Conservation (phyloP, 2,888 invertebrate genomes). For the Acanthoscelides obtectus region DNA sequence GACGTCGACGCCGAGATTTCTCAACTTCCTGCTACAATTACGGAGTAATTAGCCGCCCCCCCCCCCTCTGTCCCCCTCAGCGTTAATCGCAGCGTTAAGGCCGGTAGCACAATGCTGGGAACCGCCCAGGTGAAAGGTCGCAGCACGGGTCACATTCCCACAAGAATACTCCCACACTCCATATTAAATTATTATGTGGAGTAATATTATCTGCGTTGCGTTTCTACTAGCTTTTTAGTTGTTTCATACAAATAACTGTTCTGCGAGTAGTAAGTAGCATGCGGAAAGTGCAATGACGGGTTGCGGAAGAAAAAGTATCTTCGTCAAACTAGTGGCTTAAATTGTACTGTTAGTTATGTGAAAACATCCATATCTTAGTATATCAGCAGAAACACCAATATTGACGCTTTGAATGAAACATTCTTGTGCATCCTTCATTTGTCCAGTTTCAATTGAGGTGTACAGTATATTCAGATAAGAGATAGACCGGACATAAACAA, state of each 20-base stretch:
- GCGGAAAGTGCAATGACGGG: background rate
- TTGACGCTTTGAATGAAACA: too few relatives aligned
- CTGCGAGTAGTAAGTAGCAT: background rate
- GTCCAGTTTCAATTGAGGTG: too few relatives aligned
- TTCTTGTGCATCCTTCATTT: too few relatives aligned
- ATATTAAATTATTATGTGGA: slow-evolving; percentile 40
- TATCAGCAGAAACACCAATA: too few relatives aligned
- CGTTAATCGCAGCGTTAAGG: slow-evolving; percentile 17
- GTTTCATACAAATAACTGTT: background rate
- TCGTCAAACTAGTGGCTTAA: background rate
- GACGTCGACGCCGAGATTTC: slow-evolving; percentile 30
- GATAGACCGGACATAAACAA: too few relatives aligned
- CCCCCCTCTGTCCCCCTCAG: slow-evolving; percentile 23
- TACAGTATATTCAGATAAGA: too few relatives aligned
- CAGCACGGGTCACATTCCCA: slow-evolving; percentile 47
- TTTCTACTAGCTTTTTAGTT: background rate
- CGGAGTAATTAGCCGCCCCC: slow-evolving; percentile 44
- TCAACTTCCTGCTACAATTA: slow-evolving; percentile 49
- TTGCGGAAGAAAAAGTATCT: background rate
- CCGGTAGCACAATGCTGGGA: slow-evolving; percentile 47
- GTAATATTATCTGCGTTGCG: slow-evolving; percentile 20
- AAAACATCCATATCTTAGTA: too few relatives aligned
- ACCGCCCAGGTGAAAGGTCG: slow-evolving; percentile 47
- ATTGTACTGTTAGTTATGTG: too few relatives aligned
- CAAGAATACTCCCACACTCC: slow-evolving; percentile 49